phyloP scores from a whole-genome alignment of 2,888 invertebrate genomes.

The Chesias legatella region DNA sequence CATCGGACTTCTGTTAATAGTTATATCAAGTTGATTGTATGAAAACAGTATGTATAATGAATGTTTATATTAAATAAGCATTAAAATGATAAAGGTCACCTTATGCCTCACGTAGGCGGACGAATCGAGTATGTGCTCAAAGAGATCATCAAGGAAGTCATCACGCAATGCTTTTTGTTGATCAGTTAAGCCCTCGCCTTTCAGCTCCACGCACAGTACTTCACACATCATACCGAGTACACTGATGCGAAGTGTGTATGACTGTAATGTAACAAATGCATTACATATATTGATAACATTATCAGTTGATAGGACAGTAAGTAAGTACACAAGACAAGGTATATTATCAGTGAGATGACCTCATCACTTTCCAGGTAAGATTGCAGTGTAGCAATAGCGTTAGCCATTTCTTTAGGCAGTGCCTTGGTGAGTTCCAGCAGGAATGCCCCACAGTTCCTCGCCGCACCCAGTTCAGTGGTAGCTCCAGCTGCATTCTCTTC shows the following conservation, averaged over 20 bases:
- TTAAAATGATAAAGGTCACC: slow-evolving; percentile 52
- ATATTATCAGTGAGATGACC: slow-evolving; percentile 37
- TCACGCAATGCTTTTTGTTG: slow-evolving; percentile 86
- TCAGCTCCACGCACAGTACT: slow-evolving; percentile 85
- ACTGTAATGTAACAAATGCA: too few species aligned
- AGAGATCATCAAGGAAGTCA: slow-evolving; percentile 88
- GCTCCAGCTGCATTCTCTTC: slow-evolving; percentile 65
- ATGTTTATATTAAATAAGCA: background rate
- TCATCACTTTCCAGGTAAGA: slow-evolving; percentile 82
- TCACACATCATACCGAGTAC: slow-evolving; percentile 91
- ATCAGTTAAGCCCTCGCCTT: slow-evolving; percentile 85
- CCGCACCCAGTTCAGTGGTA: slow-evolving; percentile 61
- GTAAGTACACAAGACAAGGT: too few species aligned
- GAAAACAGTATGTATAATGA: too few species aligned
- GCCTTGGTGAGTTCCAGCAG: slow-evolving; percentile 83
- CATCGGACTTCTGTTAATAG: background rate
- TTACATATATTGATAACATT: too few species aligned
- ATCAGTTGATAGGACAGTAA: too few species aligned
- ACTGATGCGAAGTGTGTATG: slow-evolving; percentile 87
- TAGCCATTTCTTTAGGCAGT: slow-evolving; percentile 80
- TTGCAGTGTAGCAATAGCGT: slow-evolving; percentile 81
- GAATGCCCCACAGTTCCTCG: slow-evolving; percentile 77
- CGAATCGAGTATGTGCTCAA: slow-evolving; percentile 91
- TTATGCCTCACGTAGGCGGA: slow-evolving; percentile 93
- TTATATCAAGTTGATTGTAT: background rate